phyloP scores from a whole-genome alignment of 2,888 invertebrate species.

The Molanna angustata region DNA sequence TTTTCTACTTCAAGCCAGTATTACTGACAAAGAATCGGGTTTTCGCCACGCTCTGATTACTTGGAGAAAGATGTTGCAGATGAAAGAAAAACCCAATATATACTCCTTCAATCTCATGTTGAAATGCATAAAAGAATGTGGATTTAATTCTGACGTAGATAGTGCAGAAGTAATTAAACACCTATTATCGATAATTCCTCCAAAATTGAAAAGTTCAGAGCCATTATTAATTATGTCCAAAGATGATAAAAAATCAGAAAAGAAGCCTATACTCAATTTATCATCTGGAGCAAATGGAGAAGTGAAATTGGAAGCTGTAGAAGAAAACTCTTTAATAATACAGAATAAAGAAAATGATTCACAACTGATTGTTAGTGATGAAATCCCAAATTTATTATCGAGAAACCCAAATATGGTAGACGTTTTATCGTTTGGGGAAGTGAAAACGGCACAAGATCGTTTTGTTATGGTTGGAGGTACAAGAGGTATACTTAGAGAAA shows the following conservation, averaged over 20 bases:
- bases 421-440: conserved; percentile 57
- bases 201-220: not conserved
- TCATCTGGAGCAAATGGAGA: not conserved
- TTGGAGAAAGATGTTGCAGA: conserved; percentile 78
- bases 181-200: not conserved
- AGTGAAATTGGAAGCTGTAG: not conserved
- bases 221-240: not conserved
- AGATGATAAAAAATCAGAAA: not conserved
- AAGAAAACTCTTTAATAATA: not conserved
- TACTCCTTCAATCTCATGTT: conserved; percentile 80
- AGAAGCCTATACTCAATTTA: not conserved
- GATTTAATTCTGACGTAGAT: conserved; percentile 54
- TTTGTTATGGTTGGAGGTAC: conserved; percentile 78
- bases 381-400: conserved; percentile 51
- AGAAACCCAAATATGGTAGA: conserved; percentile 58
- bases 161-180: conserved; percentile 4
- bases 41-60: conserved; percentile 77
- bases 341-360: no score
- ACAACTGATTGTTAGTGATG: not conserved
- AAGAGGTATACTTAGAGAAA: conserved; percentile 70
- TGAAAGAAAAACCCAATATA: conserved; percentile 64
- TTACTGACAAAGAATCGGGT: conserved; percentile 74
- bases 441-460: conserved; percentile 61
- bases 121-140: conserved; percentile 76
- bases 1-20: conserved; percentile 81